Evolutionary conservation across 2,888 invertebrate species (phyloP), one percentile per base, ranked within the genome.

Genomic region (Heterodera filipjevi): DNA sequence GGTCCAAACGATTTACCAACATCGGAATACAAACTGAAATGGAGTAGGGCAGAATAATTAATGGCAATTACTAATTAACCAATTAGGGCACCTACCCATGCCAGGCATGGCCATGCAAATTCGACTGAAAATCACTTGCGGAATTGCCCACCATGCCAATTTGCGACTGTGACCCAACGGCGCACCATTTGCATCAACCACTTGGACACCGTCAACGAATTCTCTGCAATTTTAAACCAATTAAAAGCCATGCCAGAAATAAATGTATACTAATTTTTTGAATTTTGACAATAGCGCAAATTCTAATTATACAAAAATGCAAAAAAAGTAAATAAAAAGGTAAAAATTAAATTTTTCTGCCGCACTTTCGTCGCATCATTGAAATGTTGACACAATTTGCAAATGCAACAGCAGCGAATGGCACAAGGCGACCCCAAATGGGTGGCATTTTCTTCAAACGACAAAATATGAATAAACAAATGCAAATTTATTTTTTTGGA

Each of bases 311-410:
- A 44, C 44, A 44, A 44, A 44, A 44, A 44, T 44, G 44, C 8
- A 12, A 44, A 5, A 44, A 44, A 44, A 44, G n/a, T n/a, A n/a
- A n/a, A n/a, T n/a, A n/a, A n/a, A n/a, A n/a, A n/a, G n/a, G n/a
- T n/a, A 44, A 44, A 44, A 44, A 44, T 44, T 44, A 44, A n/a
- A n/a, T 39, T 39, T 39, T 39, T 39, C 8, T 39, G 49, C 6
- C 46, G 80, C 89, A 90, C 71, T 90, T 89, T 76, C 73, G 68
- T 89, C 99, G 93, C 98, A 99, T 99, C 92, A 96, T 93, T 12
- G 99, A 99, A 89, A 99, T 96, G 91, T 99, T 99, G 89, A 99
- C 94, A 89, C 95, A 95, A 91, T 99, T 99, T 71, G 99, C 97
- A 64, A 95, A 94, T 73, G 95, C 94, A 0, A 99, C 97, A 0